Base-by-base conservation (phyloP, 2,797 vertebrate species). In the Limnodromus scolopaceus region DNA sequence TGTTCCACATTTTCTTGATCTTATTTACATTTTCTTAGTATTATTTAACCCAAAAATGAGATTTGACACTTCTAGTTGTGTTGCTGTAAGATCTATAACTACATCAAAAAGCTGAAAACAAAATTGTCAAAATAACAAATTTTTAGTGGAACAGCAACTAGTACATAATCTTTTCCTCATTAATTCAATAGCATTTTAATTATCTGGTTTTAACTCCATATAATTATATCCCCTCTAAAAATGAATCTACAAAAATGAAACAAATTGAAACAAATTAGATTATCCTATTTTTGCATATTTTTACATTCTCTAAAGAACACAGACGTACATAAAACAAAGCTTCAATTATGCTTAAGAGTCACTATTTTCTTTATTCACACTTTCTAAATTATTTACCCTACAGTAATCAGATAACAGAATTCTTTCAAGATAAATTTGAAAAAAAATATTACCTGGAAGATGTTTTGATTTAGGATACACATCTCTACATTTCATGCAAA, bases 41-140 rank as follows among this genome's bases (percentile, higher is more conserved):
- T 34, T 68, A 48, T 32, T 84, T 54, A 76, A 54, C 6, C 8
- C 15, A 28, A 77, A 55, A 89, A 45, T 16, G 20, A 82, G 12
- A 89, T n/a, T 23, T 71, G n/a, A n/a, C 6, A 24, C 4, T 79
- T 84, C 17, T 27, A 51, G n/a, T 76, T 23, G 8, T 34, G 12
- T 79, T 0, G 0, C 11, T 32, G 1, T 75, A 75, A 75, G 24
- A 53, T 32, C 8, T 60, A 43, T n/a, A 41, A 32, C 15, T 38
- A 49, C 24, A 82, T 36, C 10, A 53, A 76, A 51, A 93, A 79
- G 18, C 25, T 13, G 36, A 23, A 28, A n/a, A 51, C 4, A 16
- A 36, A 71, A 74, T 24, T 32, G 51, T 34, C 14, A 79, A 53
- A 76, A 51, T 43, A 57, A 46, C 16, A 70, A 55, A 61, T 8